These are phyloP conservation scores for Spermophilus dauricus DNA, from an alignment of 2,113 vertebrate genomes.

Conservation along the genomic window DNA sequence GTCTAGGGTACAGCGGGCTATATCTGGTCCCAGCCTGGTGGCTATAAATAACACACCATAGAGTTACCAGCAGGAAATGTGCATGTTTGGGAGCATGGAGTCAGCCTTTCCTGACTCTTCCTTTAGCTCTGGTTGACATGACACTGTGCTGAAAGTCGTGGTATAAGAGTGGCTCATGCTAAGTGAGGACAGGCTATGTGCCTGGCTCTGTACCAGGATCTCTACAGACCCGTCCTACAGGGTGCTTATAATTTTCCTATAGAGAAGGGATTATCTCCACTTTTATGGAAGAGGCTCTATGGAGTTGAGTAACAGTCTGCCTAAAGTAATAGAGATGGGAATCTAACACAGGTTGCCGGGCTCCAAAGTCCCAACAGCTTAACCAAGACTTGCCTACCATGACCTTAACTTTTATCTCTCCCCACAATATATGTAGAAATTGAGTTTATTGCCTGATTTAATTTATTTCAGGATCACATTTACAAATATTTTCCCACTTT, in stretches of 20 bases:
- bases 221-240: background rate
- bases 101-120: background rate
- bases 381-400: background rate
- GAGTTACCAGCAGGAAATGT: conserved; percentile 27
- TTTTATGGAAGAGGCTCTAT: background rate
- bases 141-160: background rate
- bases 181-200: background rate
- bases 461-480: conserved; percentile 19
- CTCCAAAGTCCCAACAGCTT: background rate
- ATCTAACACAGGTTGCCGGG: background rate
- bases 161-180: background rate
- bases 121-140: conserved; percentile 35
- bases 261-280: background rate
- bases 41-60: conserved; percentile 3
- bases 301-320: background rate
- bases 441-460: conserved; percentile 5
- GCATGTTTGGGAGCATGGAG: conserved; percentile 42
- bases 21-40: background rate
- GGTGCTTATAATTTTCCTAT: background rate
- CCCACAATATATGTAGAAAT: too few relatives aligned
- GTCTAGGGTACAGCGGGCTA: background rate
- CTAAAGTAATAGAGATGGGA: background rate
- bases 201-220: background rate
- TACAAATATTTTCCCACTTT: background rate
- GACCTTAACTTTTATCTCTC: background rate